Evolutionary conservation across 2,888 invertebrate genomes (phyloP).

Genomic region (Nomada goodeniana): DNA sequence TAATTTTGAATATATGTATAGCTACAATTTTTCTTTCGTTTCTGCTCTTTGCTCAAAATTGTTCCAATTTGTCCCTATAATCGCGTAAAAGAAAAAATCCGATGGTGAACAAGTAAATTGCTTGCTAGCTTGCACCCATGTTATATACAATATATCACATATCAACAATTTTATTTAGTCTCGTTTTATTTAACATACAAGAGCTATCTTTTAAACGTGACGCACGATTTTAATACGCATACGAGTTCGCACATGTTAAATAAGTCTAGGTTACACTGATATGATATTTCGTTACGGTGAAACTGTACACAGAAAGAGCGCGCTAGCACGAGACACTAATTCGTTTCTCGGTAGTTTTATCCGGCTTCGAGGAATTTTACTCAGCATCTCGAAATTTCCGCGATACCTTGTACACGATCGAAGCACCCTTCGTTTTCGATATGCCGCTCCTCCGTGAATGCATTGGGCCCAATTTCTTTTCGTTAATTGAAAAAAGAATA

Average conservation of each 20-base stretch:
- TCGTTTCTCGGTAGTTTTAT: constrained; percentile 46
- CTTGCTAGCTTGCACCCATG: constrained; percentile 10
- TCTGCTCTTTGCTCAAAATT: background rate
- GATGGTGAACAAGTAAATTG: constrained; percentile 9
- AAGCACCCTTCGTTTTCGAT: too few relatives aligned
- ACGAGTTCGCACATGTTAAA: constrained; percentile 71
- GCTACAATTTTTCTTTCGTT: background rate
- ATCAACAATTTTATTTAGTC: constrained; percentile 79
- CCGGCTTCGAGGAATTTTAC: background rate
- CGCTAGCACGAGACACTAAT: constrained; percentile 55
- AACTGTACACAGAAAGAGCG: constrained; percentile 66
- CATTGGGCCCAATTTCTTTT: too few relatives aligned
- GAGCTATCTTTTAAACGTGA: constrained; percentile 76
- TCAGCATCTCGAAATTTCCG: background rate
- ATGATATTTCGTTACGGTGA: constrained; percentile 72
- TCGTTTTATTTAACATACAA: constrained; percentile 80
- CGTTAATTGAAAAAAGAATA: too few relatives aligned
- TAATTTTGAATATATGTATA: background rate
- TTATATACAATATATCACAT: constrained; percentile 66
- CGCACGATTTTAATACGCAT: constrained; percentile 66
- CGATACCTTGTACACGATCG: background rate
- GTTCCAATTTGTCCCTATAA: too few relatives aligned
- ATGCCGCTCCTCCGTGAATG: too few relatives aligned
- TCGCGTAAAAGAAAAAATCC: background rate
- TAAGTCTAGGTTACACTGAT: constrained; percentile 77